phyloP scores from a whole-genome alignment of 2,113 vertebrate species.

The Leucosticte australis region DNA sequence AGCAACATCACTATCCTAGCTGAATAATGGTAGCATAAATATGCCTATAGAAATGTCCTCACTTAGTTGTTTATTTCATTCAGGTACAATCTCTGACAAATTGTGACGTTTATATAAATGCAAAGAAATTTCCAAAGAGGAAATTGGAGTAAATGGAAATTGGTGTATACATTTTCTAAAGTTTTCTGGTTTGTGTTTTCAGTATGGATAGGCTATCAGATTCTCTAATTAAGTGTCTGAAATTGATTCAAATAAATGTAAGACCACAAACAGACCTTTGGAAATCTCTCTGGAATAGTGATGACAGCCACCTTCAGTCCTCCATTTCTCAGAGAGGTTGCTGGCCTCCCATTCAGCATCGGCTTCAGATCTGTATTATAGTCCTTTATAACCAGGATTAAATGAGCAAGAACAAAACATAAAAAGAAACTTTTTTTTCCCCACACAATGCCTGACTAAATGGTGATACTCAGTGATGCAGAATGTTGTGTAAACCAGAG shows the following conservation, averaged over 20 bases:
- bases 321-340: neutral
- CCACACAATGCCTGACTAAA: neutral
- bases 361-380: neutral
- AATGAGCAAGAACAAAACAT: neutral
- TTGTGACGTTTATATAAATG: neutral
- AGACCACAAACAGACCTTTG: neutral
- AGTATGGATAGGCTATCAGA: neutral
- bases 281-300: neutral
- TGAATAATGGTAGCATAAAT: neutral
- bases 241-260: neutral
- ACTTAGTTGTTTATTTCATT: neutral
- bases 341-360: neutral
- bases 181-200: neutral
- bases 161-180: accelerated
- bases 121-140: neutral
- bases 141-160: neutral
- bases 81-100: neutral
- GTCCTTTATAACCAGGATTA: neutral
- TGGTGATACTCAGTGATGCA: neutral
- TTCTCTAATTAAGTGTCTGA: neutral
- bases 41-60: neutral
- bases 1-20: neutral
- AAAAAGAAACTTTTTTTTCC: neutral
- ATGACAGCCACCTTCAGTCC: neutral
- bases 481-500: neutral